Evolutionary conservation across 2,888 invertebrate species (phyloP), one percentile per base, ranked within the genome.

Genomic region (Cacoxenus indagator): DNA sequence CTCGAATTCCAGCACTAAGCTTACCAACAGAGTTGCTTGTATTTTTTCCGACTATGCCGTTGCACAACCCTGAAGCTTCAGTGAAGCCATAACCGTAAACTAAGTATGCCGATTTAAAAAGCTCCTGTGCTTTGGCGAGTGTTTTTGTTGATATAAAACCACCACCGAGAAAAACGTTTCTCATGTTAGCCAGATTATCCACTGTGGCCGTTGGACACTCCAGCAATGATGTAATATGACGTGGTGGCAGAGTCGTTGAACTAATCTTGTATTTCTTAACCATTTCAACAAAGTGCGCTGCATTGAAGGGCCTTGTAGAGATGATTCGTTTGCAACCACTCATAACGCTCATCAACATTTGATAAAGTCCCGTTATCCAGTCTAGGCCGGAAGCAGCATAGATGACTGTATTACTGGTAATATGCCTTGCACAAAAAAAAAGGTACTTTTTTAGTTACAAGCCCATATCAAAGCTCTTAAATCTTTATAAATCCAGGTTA

Each of bases 311-410:
- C 24, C 76, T 68, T 17, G 73, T 67, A 19, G 80, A 70, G 17
- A 84, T 77, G 22, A 85, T 73, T 22, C 81, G 77, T n/a, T 75
- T 81, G 6, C 69, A 67, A 4, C 78, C 76, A 22, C 31, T 55
- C 0, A 72, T 29, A 1, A 72, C 70, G 26, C 71, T 68, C 0
- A 57, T 14, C 3, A 77, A 14, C 22, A 78, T 65, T 14, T 45
- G 45, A 0, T 26, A 9, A 4, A 77, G n/a, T 0, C 83, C 84
- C 8, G 76, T 67, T 1, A 70, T 4, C 84, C 83, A 84, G 43
- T 83, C 78, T 8, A 83, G 57, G 2, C 76, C 69, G 27, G 76
- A 76, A n/a, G 72, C 31, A 5, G 65, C 71, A 19, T 78, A 72
- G 0, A 73, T 8, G 0, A 76, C 66, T 4, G 73, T 64, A 8